Evolutionary conservation across 2,797 vertebrate genomes (phyloP), one percentile per base, ranked within the genome.

Genomic region (Rallus crepitans): DNA sequence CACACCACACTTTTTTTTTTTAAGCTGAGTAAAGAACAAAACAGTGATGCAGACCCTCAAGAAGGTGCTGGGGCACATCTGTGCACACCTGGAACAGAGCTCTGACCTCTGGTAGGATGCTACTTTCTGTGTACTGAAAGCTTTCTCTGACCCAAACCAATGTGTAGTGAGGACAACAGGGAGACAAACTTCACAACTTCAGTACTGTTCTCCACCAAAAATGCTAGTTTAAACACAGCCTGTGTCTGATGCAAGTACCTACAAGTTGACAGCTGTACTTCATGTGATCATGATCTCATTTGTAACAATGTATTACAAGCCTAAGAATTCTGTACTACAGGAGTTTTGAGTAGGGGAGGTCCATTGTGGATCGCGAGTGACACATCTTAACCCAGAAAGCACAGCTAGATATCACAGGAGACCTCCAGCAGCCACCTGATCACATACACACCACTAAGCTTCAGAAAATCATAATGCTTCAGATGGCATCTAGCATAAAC

Each of bases 1-100:
- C 37, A 31, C 39, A 57, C 15, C 0, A 0, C 6, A 33, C 2
- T 28, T 9, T 27, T 24, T 64, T 64, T 45, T 76, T 18, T 40
- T 4, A 61, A 66, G 16, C 15, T 89, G 3, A 21, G 11, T 59
- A 59, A 87, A 75, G 48, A 82, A 47, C 2, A 2, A 52, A 75
- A 31, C 3, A 28, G 6, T 30, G 13, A n/a, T 56, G 25, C 52
- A 61, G 40, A 35, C 6, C 15, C 39, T 25, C 31, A 25, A 18
- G 25, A 18, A 66, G 25, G 10, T 63, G 24, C 28, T 63, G 35
- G 14, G 37, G 20, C 25, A 40, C 20, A 33, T n/a, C 28, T 85
- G 25, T 69, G 16, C n/a, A 14, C 30, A 52, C 23, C n/a, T 75
- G 48, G n/a, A 89, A 33, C 17, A 40, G 68, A 60, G 9, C 7